Evolutionary conservation across 2,113 vertebrate genomes (phyloP).

Genomic region (Apistogramma diplotaenia): DNA sequence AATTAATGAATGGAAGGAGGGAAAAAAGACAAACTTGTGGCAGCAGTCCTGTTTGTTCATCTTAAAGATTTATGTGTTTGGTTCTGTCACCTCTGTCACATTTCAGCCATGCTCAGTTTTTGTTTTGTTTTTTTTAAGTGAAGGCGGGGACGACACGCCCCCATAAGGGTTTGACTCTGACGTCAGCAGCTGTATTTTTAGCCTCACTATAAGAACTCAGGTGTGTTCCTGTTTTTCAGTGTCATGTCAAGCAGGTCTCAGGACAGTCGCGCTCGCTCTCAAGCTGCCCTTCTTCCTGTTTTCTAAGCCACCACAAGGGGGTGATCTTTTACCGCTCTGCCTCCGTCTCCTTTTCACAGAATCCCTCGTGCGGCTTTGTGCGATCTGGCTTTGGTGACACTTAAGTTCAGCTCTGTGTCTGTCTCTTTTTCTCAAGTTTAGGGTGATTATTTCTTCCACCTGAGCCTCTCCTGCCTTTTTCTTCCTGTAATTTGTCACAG

Average conservation of each 20-base stretch:
- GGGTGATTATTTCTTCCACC: background rate
- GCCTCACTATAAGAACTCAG: conserved; percentile 54
- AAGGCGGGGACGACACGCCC: conserved; percentile 3
- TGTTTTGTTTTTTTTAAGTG: background rate
- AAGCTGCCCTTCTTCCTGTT: background rate
- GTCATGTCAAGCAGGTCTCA: background rate
- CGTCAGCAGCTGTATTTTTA: conserved; percentile 62
- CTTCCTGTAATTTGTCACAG: background rate
- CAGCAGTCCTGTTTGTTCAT: background rate
- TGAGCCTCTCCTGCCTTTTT: background rate
- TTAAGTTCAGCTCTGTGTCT: background rate
- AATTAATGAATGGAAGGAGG: background rate
- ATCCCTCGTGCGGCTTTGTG: no score
- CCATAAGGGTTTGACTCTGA: background rate
- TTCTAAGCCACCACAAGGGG: conserved; percentile 58
- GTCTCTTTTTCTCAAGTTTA: background rate
- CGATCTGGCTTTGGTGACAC: background rate
- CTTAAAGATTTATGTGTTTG: background rate
- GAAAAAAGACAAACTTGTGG: background rate
- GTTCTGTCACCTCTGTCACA: background rate
- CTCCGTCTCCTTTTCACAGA: no score
- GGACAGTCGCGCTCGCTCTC: background rate
- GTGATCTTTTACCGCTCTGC: conserved; percentile 28
- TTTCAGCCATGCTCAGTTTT: background rate
- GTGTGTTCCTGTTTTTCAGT: conserved; percentile 23